Base-by-base conservation (phyloP, 2,113 vertebrate genomes). In the Pagrus major region DNA sequence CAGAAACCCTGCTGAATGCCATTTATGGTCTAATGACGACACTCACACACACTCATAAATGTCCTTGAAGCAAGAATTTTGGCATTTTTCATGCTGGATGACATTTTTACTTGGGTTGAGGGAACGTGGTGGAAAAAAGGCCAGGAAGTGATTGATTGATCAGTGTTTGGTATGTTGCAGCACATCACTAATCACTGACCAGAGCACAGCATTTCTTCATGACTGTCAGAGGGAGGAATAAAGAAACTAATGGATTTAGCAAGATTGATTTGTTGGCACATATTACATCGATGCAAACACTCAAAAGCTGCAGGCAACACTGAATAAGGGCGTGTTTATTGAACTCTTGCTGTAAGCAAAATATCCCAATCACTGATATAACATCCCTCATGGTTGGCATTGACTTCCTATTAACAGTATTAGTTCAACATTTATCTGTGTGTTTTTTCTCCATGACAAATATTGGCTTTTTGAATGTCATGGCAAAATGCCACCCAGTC, bases 391-490 rank as follows among this genome's bases (percentile, higher is more conserved):
- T 61, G 67, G 77, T 61, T 59, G 65, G 21, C 54, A 76, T 42
- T 15, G 25, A 80, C 71, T 85, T 21, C 18, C 27, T 51, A 51
- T 87, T 77, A 82, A 77, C 51, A 54, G 46, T 23, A 51, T 69
- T 70, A 52, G 23, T 74, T 69, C 54, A 80, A 60, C 66, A 78
- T 87, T 75, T 77, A 74, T 78, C 54, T 54, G 31, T 67, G 23
- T 66, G 2, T 37, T 44, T 51, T 69, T 54, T 66, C 35, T 44
- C 5, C 23, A 56, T 55, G 46, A 46, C 9, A 85, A 84, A 77
- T 88, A 91, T 91, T 79, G 81, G 63, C 44, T 86, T 91, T 87
- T 27, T 91, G 76, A 90, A 93, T 91, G 90, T 87, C 90, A 91
- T 72, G 73, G 80, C 70, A 83, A 93, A 91, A 93, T 93, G 87